A percentile compares a stretch with the other conserved stretches of the same genome.
Conservation (phyloP, 2,113 vertebrate species). For the Sigmodon hispidus region DNA sequence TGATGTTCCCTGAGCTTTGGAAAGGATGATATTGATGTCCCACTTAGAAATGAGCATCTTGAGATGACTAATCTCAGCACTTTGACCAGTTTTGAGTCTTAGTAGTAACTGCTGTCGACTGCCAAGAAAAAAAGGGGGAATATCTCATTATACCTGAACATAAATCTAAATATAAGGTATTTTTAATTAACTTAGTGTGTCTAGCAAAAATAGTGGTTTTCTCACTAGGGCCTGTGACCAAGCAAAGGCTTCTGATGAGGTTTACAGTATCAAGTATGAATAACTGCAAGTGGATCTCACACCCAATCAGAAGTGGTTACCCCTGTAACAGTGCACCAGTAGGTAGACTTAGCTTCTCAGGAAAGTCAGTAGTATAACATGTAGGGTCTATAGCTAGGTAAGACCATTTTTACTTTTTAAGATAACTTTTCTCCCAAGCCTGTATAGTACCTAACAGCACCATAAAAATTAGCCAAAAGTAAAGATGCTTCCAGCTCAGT, state of each 20-base stretch:
- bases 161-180: background rate
- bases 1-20: background rate
- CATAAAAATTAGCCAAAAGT: background rate
- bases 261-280: background rate
- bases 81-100: background rate
- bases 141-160: background rate
- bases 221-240: background rate
- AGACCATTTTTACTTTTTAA: no score
- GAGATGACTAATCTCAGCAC: background rate
- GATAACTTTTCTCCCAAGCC: background rate
- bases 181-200: background rate
- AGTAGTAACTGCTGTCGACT: background rate
- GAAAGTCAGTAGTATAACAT: background rate
- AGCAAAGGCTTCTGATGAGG: background rate
- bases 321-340: no score
- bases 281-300: background rate
- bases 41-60: background rate
- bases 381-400: no score
- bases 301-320: background rate
- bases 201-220: background rate
- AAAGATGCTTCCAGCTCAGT: background rate
- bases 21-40: background rate
- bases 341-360: background rate
- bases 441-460: background rate
- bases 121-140: fast-evolving